Conservation (phyloP, 2,113 vertebrate genomes). For the Protobothrops flavoviridis region DNA sequence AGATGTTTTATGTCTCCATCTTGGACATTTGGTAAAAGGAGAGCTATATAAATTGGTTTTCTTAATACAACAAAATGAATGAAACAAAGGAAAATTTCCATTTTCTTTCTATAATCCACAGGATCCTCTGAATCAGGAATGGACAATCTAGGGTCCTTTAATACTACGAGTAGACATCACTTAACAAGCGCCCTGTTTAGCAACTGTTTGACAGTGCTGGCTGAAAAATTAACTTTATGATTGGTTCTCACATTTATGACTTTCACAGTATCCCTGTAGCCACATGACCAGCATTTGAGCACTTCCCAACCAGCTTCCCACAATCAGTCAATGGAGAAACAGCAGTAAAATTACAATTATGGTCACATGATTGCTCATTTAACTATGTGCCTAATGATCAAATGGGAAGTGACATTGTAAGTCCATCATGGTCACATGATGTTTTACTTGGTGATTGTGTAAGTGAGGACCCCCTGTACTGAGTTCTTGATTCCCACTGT, state of each 20-base stretch:
- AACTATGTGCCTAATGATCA: neutral
- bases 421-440: neutral
- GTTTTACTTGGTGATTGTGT: neutral
- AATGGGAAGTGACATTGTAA: neutral
- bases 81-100: neutral
- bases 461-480: neutral
- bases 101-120: neutral
- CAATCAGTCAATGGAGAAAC: neutral
- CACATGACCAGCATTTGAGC: neutral
- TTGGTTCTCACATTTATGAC: neutral
- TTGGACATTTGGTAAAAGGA: neutral
- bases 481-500: neutral
- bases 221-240: neutral
- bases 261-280: neutral
- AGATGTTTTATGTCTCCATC: neutral
- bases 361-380: neutral
- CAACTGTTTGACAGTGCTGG: neutral
- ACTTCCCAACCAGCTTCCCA: neutral
- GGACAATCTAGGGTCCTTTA: neutral
- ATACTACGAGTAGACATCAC: neutral
- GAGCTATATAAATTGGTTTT: neutral
- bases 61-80: neutral
- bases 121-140: neutral
- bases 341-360: neutral
- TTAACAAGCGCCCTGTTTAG: neutral